A percentile compares a stretch with the other conserved stretches of the same genome.
Evolutionary conservation across 2,888 invertebrate genomes (phyloP).

Genomic region (Thysanoteuthis rhombus): DNA sequence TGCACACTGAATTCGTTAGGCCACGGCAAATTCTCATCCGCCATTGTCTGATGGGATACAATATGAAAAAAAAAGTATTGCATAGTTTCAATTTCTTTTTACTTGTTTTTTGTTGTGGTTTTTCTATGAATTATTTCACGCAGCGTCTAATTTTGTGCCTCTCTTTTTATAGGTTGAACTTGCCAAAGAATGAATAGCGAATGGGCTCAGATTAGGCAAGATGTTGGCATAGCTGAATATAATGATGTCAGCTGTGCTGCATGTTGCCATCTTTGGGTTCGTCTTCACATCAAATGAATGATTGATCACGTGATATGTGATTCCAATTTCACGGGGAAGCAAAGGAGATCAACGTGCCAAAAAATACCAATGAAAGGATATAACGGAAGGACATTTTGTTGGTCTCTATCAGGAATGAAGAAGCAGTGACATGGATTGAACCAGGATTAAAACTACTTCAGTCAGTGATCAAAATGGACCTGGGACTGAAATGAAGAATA

Average conservation of each 20-base stretch:
- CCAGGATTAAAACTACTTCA: background rate
- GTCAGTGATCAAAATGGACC: background rate
- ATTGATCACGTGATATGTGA: background rate
- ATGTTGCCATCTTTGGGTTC: slow-evolving; percentile 63
- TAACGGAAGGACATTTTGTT: background rate
- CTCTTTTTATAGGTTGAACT: background rate
- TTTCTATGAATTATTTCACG: background rate
- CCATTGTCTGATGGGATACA: too few species aligned
- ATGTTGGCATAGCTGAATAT: slow-evolving; percentile 69
- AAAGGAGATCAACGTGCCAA: background rate
- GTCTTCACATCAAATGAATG: slow-evolving; percentile 29
- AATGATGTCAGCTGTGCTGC: slow-evolving; percentile 65
- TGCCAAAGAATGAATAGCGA: background rate
- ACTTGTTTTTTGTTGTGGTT: too few species aligned
- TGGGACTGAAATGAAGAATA: background rate
- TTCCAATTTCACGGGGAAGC: background rate
- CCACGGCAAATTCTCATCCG: too few species aligned
- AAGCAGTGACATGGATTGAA: background rate
- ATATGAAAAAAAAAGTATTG: too few species aligned
- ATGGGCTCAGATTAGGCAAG: slow-evolving; percentile 66
- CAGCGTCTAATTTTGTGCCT: background rate
- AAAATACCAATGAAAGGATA: background rate
- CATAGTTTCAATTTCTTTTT: too few species aligned
- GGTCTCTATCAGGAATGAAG: background rate
- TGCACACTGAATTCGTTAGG: too few species aligned